Evolutionary conservation across 2,888 invertebrate genomes (phyloP), one percentile per base, ranked within the genome.

Genomic region (Ctena decussata): DNA sequence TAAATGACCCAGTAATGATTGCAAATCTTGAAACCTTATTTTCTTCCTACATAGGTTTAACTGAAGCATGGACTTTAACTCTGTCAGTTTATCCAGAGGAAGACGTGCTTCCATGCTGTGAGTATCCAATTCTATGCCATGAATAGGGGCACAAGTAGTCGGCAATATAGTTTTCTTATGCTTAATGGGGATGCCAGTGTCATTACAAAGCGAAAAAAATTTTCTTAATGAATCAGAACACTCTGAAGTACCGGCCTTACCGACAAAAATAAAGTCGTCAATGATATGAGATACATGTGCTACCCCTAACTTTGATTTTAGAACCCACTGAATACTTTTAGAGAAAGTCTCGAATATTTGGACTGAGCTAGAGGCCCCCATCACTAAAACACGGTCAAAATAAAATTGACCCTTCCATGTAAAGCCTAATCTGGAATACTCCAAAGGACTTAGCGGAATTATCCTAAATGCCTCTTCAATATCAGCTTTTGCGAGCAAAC

Each of bases 401-500:
- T 81, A 81, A 27, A 73, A 80, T 18, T 70, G n/a, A 1, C 72
- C 49, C 12, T 87, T 70, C 53, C 81, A 81, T 1, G 37, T 30
- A 69, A 90, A 90, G 0, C 86, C 86, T 15, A 85, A 57, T 49
- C 84, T 72, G 72, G 82, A 80, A 69, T 85, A 80, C 44, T 87
- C 86, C 1, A 41, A 0, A 37, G 84, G 85, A 11, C 53, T 35
- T 11, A 89, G 82, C 0, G 87, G 89, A 24, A 89, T 74, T n/a
- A 76, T 87, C 6, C 85, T 72, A 49, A 87, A 89, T 0, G 77
- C 83, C 39, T 89, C 82, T 73, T 85, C 74, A n/a, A 89, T 85
- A 60, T 89, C 89, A 0, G 78, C 74, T 74, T 87, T 89, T 15
- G 84, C 81, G 35, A 87, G 77, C 39, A 79, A 39, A 27, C 60